Conservation (phyloP, 2,888 invertebrate species). For the Mactromeris polynyma region DNA sequence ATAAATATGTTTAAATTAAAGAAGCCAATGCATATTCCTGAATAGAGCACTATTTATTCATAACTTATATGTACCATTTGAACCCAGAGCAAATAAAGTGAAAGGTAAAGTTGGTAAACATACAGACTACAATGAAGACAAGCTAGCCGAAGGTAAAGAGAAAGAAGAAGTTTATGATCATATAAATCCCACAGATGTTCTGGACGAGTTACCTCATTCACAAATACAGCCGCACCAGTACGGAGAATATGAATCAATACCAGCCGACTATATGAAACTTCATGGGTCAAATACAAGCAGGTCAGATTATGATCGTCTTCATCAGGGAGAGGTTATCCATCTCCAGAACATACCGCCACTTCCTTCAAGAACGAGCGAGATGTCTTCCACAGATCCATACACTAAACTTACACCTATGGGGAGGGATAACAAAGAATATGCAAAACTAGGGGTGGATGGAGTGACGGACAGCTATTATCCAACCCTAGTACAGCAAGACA, state of each 20-base stretch:
- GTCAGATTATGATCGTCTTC: not conserved
- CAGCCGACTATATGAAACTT: not conserved
- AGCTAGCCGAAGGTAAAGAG: not conserved
- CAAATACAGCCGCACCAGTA: not conserved
- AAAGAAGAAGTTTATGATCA: conserved; percentile 23
- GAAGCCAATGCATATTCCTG: too few relatives aligned
- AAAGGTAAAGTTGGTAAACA: not conserved
- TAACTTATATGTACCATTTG: not conserved
- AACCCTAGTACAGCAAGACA: not conserved
- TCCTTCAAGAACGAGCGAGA: not conserved
- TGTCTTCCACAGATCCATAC: not conserved
- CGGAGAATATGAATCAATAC: not conserved
- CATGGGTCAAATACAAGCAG: not conserved
- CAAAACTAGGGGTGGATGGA: not conserved
- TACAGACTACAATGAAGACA: not conserved
- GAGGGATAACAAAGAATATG: not conserved
- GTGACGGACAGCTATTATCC: not conserved
- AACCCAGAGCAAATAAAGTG: not conserved
- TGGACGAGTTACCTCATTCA: not conserved
- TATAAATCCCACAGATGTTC: conserved; percentile 20
- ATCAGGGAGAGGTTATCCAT: not conserved
- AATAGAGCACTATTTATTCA: too few relatives aligned
- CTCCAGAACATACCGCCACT: not conserved
- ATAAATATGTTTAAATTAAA: not conserved
- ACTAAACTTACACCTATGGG: not conserved